Conservation (phyloP, 2,797 vertebrate genomes). For the Columba guinea region DNA sequence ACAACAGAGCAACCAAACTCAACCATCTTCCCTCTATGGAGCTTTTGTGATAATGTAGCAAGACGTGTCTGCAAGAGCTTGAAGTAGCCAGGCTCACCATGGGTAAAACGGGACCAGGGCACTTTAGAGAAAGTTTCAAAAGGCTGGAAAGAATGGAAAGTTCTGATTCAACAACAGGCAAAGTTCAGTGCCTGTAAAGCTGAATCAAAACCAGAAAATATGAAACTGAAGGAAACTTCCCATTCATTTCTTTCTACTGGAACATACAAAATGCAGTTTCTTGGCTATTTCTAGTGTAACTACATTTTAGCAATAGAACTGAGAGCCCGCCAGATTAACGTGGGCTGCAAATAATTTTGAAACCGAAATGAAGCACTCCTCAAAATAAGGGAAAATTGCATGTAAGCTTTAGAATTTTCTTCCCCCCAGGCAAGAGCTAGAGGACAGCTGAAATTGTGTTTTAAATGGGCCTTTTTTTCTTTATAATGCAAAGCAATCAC, state of each 20-base stretch:
- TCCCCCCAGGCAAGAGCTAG: not conserved
- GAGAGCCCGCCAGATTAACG: not conserved
- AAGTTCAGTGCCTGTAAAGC: not conserved
- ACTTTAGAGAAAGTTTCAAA: not conserved
- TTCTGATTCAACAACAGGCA: not conserved
- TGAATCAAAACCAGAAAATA: not conserved
- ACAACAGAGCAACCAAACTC: too few relatives aligned
- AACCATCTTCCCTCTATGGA: not conserved
- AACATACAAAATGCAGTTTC: not conserved
- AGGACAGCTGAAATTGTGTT: not conserved
- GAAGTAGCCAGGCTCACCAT: not conserved
- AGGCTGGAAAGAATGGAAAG: not conserved
- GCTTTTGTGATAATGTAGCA: not conserved
- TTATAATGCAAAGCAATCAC: not conserved
- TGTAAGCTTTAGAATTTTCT: not conserved
- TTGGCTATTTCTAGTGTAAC: not conserved
- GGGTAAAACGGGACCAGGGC: not conserved
- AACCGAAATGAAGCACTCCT: not conserved
- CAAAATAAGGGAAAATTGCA: not conserved
- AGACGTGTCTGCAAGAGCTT: not conserved
- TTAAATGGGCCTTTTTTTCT: not conserved
- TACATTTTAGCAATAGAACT: not conserved
- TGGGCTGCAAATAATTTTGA: not conserved
- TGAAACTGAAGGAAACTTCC: not conserved
- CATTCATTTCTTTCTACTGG: not conserved